phyloP scores from a whole-genome alignment of 2,797 vertebrate genomes.

The Spinibarbus caldwelli region DNA sequence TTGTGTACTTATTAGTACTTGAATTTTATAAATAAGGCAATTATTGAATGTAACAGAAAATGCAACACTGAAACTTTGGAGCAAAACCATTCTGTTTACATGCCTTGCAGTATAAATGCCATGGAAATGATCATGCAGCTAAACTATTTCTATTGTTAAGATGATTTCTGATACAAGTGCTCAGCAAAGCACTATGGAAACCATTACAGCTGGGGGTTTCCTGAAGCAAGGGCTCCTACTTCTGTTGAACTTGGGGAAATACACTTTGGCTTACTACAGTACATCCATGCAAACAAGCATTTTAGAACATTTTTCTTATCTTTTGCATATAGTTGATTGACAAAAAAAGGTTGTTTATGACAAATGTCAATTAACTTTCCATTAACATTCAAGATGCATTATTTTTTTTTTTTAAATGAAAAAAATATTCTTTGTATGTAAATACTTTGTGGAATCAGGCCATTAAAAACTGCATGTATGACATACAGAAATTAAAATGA shows the following conservation, averaged over 20 bases:
- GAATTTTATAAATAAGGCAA: background rate
- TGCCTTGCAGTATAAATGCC: background rate
- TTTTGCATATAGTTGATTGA: background rate
- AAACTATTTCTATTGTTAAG: background rate
- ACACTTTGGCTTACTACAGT: background rate
- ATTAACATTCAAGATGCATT: background rate
- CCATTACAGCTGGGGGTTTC: background rate
- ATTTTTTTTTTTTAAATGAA: background rate
- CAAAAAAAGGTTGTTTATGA: constrained; percentile 5
- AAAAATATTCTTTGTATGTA: background rate
- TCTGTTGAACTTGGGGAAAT: constrained; percentile 35
- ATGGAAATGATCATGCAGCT: background rate
- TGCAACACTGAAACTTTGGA: background rate
- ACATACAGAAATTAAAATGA: too few relatives aligned
- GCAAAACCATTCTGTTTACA: background rate
- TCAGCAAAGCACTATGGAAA: background rate
- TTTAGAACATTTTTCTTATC: background rate
- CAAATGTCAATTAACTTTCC: background rate
- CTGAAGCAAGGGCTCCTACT: constrained; percentile 28
- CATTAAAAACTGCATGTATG: background rate
- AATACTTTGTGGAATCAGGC: background rate
- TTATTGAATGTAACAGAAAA: background rate
- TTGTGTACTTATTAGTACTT: background rate
- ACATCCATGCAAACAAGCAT: background rate
- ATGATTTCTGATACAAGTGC: background rate